phyloP scores from a whole-genome alignment of 2,888 invertebrate genomes.

The Troglohyphantes excavatus region DNA sequence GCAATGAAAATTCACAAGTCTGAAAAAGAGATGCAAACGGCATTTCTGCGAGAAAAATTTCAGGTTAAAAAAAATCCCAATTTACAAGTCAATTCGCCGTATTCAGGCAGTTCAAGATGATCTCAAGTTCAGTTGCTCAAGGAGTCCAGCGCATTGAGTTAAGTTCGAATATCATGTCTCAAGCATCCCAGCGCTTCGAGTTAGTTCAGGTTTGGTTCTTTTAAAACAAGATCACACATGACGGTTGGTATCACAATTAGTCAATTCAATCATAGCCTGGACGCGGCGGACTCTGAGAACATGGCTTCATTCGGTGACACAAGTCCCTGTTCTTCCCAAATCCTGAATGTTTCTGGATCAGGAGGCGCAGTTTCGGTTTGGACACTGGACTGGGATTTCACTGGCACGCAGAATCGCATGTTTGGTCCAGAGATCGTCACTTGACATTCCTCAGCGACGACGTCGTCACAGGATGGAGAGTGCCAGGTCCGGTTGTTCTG shows the following conservation, averaged over 20 bases:
- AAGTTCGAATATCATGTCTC: neutral
- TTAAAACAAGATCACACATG: neutral
- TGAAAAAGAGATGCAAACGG: constrained; percentile 18
- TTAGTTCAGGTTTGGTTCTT: neutral
- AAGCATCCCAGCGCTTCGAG: neutral
- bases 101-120: too few relatives aligned
- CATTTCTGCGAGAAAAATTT: constrained; percentile 3
- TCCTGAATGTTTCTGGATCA: constrained; percentile 48
- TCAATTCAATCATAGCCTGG: constrained; percentile 45
- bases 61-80: constrained; percentile 12
- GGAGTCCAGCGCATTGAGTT: too few relatives aligned
- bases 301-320: constrained; percentile 69
- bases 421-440: constrained; percentile 60
- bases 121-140: too few relatives aligned
- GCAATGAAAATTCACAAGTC: neutral
- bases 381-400: neutral
- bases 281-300: constrained; percentile 71
- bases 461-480: constrained; percentile 38
- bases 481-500: constrained; percentile 39
- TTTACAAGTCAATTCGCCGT: neutral
- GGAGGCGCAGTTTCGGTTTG: constrained; percentile 36
- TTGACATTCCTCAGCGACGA: constrained; percentile 29
- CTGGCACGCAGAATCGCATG: constrained; percentile 42
- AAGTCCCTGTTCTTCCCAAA: constrained; percentile 58
- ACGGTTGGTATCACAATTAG: constrained; percentile 31